Evolutionary conservation across 2,113 vertebrate species (phyloP), one percentile per base, ranked within the genome.

Genomic region (Syngnathus typhle): DNA sequence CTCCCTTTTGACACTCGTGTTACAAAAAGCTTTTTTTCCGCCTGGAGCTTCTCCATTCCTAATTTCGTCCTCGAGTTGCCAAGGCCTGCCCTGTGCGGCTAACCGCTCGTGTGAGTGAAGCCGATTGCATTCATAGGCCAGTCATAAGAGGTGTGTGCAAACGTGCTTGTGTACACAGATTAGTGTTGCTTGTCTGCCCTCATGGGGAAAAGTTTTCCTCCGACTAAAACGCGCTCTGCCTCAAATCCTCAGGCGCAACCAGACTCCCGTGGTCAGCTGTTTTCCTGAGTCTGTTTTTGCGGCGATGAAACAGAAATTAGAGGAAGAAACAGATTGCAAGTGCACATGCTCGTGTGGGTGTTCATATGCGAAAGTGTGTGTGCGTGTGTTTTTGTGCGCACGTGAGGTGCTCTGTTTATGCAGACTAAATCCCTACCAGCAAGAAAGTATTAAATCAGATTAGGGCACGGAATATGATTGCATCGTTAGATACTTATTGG

Each of bases 361-460:
- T 69, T 54, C 32, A 15, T 54, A 21, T 52, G 72, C 63, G 64
- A 41, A 38, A 52, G 10, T 43, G 41, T 43, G 41, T 43, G 41
- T 43, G 41, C 12, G 60, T 27, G 65, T 61, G 36, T 9, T 55
- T 41, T 36, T 64, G 36, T 68, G 55, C 67, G 51, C 75, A 69
- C 62, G 73, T 76, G 74, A 85, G 84, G 82, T 87, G 82, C 69
- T 87, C 68, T 87, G 83, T 87, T 87, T 87, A 86, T 58, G 64
- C 75, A 82, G 76, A 74, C 72, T 78, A 88, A 89, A 87, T 88
- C 84, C 84, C 75, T 73, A 82, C 72, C 82, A 87, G 86, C 83
- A 87, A 84, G 81, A 82, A 87, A 79, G 84, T 85, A 86, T 89
- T 89, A 87, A 86, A 82, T 71, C 58, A 84, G 88, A 89, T 89